Base-by-base conservation (phyloP, 2,113 vertebrate species). In the Phrynosoma platyrhinos region DNA sequence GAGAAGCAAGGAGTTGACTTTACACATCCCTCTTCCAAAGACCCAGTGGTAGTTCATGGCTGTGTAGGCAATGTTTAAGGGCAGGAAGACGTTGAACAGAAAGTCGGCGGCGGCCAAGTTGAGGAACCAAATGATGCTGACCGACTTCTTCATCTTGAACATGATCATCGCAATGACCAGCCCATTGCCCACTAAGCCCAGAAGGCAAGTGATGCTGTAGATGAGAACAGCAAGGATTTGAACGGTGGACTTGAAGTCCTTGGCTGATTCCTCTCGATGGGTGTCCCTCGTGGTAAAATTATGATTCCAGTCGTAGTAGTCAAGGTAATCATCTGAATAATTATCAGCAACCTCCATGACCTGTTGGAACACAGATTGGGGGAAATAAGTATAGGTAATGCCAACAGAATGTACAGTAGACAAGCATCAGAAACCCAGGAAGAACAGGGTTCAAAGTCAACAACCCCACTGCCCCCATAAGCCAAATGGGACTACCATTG, bases 91-190 rank as follows among this genome's bases (percentile, higher is more conserved):
- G 0, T 98, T 99, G 96, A 99, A 99, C 71, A 99, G 92, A 85
- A 98, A 98, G 92, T 99, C 99, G 0, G 98, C 98, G 16, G 98
- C 90, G 0, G 99, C 99, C 82, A 99, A 92, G 92, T 98, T 98
- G 90, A 99, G 95, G 91, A 99, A 98, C 99, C 98, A 99, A 84
- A 98, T 91, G 0, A 97, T 98, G 76, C 98, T 99, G 90, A 99
- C 97, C 0, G 98, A 97, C 91, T 94, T 98, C 94, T 98, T 99
- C 97, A 98, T 98, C 97, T 98, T 98, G 64, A 98, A 96, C 21
- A 96, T 96, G 52, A 97, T 95, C 5, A 99, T 98, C 91, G 97
- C 95, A 12, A 99, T 99, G 74, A 99, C 98, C 1, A 99, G 78
- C 6, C 96, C 98, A 0, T 99, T 99, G 32, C 99, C 99, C 72